Evolutionary conservation across 2,888 invertebrate species (phyloP), one percentile per base, ranked within the genome.

Genomic region (Caenorhabditis uteleia): DNA sequence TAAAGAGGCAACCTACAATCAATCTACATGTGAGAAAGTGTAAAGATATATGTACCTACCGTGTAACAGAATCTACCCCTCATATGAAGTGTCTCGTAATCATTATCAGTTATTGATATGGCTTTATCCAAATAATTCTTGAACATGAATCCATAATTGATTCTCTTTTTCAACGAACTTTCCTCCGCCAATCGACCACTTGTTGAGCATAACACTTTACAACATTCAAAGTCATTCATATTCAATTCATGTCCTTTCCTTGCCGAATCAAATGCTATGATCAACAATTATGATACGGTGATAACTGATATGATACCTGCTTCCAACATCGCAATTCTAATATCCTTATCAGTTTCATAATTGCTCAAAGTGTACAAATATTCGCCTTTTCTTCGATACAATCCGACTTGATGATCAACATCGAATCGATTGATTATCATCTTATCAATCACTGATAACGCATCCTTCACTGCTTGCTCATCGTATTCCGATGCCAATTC

Each of bases 151-250:
- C 70, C 70, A 34, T 59, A 62, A n/a, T 60, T 55, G 25, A 70
- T 18, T 25, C 61, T 70, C 40, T 56, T 56, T 14, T 60, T 60
- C 16, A 67, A 7, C 21, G 55, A 49, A 23, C 67, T 64, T 47
- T 70, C 70, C 53, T 70, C 70, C 25, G 70, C 70, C 10, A 70
- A 47, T 14, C 67, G 48, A 16, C 70, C 70, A 16, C 59, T 60
- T 4, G 67, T 59, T 25, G 67, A 59, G 33, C 62, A 62, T 45
- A 70, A 48, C 2, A 59, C 33, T 39, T 59, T 59, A 21, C 48
- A 44, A 33, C 53, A 55, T 10, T 65, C 55, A 23, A 59, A 55
- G 25, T 65, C 51, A 1, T 31, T 45, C 25, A 45, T 43, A 23
- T 65, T 43, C 14, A 47, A 36, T 2, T 43, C 18, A 25, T 59